Percentiles rank a stretch among this genome's conserved stretches.
Evolutionary conservation across 2,888 invertebrate genomes (phyloP).

Genomic region (Tipula lateralis): DNA sequence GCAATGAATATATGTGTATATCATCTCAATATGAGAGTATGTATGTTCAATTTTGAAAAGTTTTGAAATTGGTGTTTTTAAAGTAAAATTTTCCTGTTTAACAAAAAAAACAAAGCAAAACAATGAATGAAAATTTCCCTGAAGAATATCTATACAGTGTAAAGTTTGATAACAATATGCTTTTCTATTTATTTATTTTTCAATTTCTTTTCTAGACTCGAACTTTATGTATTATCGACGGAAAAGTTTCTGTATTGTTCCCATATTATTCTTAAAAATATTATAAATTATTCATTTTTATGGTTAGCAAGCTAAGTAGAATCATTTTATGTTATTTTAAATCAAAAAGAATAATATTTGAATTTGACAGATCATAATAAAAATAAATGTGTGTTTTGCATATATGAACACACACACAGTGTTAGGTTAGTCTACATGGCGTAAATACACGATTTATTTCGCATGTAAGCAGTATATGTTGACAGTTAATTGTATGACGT

Average conservation of each 20-base stretch:
- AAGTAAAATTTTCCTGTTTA: neutral
- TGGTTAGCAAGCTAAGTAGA: neutral
- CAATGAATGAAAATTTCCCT: neutral
- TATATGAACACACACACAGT: too few relatives aligned
- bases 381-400: too few relatives aligned
- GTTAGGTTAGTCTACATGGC: too few relatives aligned
- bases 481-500: too few relatives aligned
- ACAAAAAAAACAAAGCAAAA: neutral
- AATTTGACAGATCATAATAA: neutral
- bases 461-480: too few relatives aligned
- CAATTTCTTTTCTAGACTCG: neutral
- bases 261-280: neutral
- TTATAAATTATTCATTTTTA: slow-evolving; percentile 13
- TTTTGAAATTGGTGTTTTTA: neutral
- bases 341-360: neutral
- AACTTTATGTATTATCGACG: neutral
- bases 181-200: neutral
- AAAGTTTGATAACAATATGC: slow-evolving; percentile 1
- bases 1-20: neutral
- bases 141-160: neutral
- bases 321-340: neutral
- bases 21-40: neutral
- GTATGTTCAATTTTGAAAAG: neutral
- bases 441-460: too few relatives aligned
- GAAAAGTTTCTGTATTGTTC: neutral